Evolutionary conservation across 2,797 vertebrate genomes (phyloP).

Genomic region (Cryptoprocta ferox): DNA sequence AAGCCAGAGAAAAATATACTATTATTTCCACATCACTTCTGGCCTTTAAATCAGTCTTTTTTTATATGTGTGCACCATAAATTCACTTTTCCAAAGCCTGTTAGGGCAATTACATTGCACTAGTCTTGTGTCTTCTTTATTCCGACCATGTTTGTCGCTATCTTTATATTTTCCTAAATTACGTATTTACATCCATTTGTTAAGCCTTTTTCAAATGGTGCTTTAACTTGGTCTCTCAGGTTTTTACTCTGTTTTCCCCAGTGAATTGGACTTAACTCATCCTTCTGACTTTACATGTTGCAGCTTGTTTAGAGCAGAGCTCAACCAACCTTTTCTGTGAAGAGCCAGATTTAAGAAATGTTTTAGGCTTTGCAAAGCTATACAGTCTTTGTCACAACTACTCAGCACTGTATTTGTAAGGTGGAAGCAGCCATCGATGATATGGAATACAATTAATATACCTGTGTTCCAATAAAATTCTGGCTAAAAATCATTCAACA

Average conservation of each 20-base stretch:
- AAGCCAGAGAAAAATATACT: neutral
- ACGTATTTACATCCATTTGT: neutral
- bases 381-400: neutral
- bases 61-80: neutral
- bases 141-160: neutral
- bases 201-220: neutral
- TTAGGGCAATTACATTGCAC: neutral
- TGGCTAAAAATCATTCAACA: neutral
- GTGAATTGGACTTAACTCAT: neutral
- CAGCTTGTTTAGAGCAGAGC: neutral
- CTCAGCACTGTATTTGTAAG: neutral
- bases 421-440: neutral
- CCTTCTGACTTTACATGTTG: neutral
- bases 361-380: neutral
- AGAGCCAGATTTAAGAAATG: neutral
- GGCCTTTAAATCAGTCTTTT: neutral
- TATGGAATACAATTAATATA: neutral
- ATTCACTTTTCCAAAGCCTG: neutral
- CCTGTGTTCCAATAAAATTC: neutral
- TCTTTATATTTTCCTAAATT: neutral
- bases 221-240: neutral
- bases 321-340: neutral
- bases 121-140: neutral
- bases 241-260: neutral
- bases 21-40: neutral